Evolutionary conservation across 2,797 vertebrate species (phyloP), one percentile per base, ranked within the genome.

Genomic region (Bradypodion ventrale): DNA sequence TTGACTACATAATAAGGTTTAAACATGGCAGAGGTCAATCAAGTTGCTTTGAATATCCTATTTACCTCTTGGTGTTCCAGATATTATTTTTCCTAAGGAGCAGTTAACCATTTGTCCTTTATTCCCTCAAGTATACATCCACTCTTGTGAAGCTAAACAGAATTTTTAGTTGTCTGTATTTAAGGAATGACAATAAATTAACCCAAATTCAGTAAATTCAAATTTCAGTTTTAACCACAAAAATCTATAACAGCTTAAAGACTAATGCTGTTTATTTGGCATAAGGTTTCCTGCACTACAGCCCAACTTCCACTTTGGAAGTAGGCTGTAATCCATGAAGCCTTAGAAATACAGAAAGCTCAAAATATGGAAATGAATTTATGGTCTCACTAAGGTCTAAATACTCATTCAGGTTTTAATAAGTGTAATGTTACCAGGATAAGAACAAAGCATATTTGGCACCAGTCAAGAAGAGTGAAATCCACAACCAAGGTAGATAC

Each of bases 181-280:
- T 66, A 23, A 66, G 86, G 69, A 85, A 87, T 81, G 76, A 77
- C 83, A 87, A n/a, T n/a, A n/a, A n/a, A n/a, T n/a, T n/a, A n/a
- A n/a, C n/a, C 62, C 5, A 75, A 84, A 52, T 66, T 66, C 16
- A 66, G 65, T 5, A 16, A 35, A 19, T 66, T 66, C 7, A 21
- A 66, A 66, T 62, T 66, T 66, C 29, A 1, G 37, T 92, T 79
- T n/a, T n/a, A n/a, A n/a, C n/a, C n/a, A n/a, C n/a, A n/a, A n/a
- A n/a, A n/a, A n/a, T n/a, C n/a, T n/a, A 85, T 79, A 46, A 8
- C 6, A 80, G 88, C 79, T 84, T 80, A 86, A 66, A 16, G 5
- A 15, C 29, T 16, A 66, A n/a, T n/a, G n/a, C n/a, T n/a, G n/a
- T n/a, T n/a, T n/a, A n/a, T n/a, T n/a, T n/a, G n/a, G n/a, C n/a